These are phyloP conservation scores for Amblyjoppa proteus DNA, from an alignment of 2,888 invertebrate genomes.

Conservation along the genomic window DNA sequence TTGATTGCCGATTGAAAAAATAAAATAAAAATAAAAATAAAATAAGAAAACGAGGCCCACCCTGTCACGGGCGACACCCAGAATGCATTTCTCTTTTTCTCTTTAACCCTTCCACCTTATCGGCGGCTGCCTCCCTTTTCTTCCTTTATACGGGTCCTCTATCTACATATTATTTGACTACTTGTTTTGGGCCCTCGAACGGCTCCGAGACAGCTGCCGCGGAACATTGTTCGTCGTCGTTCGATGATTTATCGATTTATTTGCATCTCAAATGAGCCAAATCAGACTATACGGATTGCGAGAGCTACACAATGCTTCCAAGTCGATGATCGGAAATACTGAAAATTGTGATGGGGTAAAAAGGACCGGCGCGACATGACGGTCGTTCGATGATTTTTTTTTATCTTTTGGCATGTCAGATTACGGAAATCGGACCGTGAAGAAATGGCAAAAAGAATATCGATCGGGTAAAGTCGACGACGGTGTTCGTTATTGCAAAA, in stretches of 20 bases:
- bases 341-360: background rate
- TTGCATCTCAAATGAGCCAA: conserved; percentile 41
- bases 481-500: too few relatives aligned
- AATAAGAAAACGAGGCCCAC: conserved; percentile 65
- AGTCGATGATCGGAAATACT: background rate
- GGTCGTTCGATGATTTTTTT: background rate
- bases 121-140: conserved; percentile 51
- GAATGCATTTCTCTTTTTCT: conserved; percentile 47
- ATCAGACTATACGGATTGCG: background rate
- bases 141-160: conserved; percentile 45
- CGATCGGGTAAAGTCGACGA: too few relatives aligned
- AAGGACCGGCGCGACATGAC: background rate
- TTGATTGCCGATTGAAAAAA: conserved; percentile 83
- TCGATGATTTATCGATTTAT: conserved; percentile 82
- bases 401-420: background rate
- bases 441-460: background rate
- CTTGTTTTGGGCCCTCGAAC: conserved; percentile 65
- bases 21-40: background rate
- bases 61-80: conserved; percentile 65
- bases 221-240: conserved; percentile 70
- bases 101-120: conserved; percentile 51
- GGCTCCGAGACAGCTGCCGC: conserved; percentile 51
- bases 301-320: background rate
- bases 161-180: conserved; percentile 53
- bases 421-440: background rate